Evolutionary conservation across 2,113 vertebrate genomes (phyloP).

Genomic region (Desmodus rotundus): DNA sequence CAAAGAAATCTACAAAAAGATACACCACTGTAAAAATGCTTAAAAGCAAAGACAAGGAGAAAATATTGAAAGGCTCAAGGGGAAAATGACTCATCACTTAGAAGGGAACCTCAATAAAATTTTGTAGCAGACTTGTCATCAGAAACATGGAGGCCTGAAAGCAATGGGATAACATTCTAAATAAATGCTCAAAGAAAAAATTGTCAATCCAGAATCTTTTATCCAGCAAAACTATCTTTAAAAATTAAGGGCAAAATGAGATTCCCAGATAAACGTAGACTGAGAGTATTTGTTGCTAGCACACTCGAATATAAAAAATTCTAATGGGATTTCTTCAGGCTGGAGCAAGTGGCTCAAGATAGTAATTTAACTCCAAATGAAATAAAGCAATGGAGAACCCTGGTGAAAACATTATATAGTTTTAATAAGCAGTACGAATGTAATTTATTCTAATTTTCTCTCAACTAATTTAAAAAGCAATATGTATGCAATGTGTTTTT

Average conservation of each 20-base stretch:
- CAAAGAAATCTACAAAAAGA: neutral
- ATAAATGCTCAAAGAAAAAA: neutral
- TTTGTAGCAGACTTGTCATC: neutral
- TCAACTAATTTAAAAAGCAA: neutral
- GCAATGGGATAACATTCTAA: neutral
- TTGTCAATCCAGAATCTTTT: neutral
- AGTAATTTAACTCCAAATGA: neutral
- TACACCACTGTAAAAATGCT: neutral
- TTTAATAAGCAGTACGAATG: neutral
- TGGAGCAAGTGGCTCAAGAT: neutral
- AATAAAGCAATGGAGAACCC: neutral
- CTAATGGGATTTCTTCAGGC: neutral
- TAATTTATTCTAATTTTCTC: neutral
- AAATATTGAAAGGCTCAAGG: neutral
- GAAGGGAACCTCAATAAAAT: neutral
- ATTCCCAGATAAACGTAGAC: neutral
- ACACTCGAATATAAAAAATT: neutral
- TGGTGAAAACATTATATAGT: neutral
- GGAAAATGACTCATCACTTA: neutral
- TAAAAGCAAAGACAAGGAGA: neutral
- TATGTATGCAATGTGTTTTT: neutral
- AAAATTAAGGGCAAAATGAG: neutral
- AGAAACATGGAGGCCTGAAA: neutral
- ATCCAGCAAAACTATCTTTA: neutral
- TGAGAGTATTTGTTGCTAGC: neutral